Percentiles rank a stretch among this genome's conserved stretches.
phyloP scores from a whole-genome alignment of 2,113 vertebrate species.

The Lates calcarifer region DNA sequence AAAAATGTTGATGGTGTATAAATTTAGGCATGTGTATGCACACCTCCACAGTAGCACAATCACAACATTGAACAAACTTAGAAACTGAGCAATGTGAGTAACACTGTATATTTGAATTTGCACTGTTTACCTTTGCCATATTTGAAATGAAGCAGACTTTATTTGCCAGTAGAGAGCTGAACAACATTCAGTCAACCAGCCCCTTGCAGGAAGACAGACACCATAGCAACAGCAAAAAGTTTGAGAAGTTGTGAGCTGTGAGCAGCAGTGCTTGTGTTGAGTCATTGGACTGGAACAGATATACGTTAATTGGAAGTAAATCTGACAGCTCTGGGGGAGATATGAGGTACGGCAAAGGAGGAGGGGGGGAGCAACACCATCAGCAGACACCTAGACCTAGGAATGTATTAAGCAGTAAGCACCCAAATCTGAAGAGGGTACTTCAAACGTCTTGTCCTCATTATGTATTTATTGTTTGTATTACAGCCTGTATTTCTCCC shows the following conservation, averaged over 20 bases:
- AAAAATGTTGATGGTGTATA: neutral
- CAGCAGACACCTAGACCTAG: conserved; percentile 70
- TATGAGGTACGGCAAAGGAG: conserved; percentile 58
- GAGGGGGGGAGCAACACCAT: conserved; percentile 47
- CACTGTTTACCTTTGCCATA: conserved; percentile 45
- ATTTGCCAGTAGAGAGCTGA: conserved; percentile 55
- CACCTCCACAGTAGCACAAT: neutral
- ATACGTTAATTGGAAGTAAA: conserved; percentile 87
- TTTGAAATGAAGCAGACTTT: conserved; percentile 39
- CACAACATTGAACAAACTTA: neutral
- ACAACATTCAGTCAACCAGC: conserved; percentile 54
- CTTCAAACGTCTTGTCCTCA: conserved; percentile 76
- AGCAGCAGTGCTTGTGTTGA: conserved; percentile 74
- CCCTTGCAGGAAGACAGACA: conserved; percentile 54
- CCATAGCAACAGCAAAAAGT: conserved; percentile 80
- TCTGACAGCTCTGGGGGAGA: conserved; percentile 84
- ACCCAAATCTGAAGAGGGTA: conserved; percentile 62
- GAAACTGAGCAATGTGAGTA: neutral
- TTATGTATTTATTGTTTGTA: conserved; percentile 76
- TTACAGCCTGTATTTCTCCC: conserved; percentile 52
- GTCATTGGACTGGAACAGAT: conserved; percentile 83
- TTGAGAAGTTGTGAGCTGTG: conserved; percentile 73
- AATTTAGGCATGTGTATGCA: neutral
- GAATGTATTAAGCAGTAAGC: conserved; percentile 69
- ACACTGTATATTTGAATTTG: conserved; percentile 28